Base-by-base conservation (phyloP, 2,113 vertebrate genomes). In the Megatriorchis doriae region DNA sequence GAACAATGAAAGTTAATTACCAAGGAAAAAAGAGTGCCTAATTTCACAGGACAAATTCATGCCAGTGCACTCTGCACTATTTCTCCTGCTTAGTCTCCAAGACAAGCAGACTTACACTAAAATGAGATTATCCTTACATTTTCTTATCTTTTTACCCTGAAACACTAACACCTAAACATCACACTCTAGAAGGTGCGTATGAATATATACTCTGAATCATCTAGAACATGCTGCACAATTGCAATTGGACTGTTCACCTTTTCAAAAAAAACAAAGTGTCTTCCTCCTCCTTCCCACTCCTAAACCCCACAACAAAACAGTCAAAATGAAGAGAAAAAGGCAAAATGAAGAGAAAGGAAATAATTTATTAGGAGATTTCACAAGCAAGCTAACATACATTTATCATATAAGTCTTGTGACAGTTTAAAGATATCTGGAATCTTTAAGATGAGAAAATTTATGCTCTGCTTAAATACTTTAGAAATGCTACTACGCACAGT, bases 341-440 rank as follows among this genome's bases (percentile, higher is more conserved):
- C 63, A 94, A 89, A 95, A 77, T n/a, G 34, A 91, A 86, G 92
- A 75, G 55, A 91, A 95, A 92, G 29, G 71, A 90, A 96, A 98
- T 98, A 97, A 98, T 98, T 98, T 98, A 98, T 98, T 98, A 87
- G 83, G 83, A 88, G 80, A 91, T 88, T 92, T 94, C 73, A 78
- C 88, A 94, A 96, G 71, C 47, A 77, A 91, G 93, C 59, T 91
- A 93, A 88, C 93, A 94, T 63, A 90, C 53, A 88, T 68, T 88
- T 86, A 71, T 74, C 67, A 80, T 34, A 8, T 74, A 88, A 90
- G 32, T 88, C 70, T 90, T 86, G 77, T 82, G 70, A 80, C 73
- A 65, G 73, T 81, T 96, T 96, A 94, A 97, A 95, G 90, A 65
- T 42, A 95, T 20, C 56, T 48, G 75, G 55, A 95, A 88, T 81